phyloP scores from a whole-genome alignment of 2,113 vertebrate genomes.

The Ahaetulla prasina region DNA sequence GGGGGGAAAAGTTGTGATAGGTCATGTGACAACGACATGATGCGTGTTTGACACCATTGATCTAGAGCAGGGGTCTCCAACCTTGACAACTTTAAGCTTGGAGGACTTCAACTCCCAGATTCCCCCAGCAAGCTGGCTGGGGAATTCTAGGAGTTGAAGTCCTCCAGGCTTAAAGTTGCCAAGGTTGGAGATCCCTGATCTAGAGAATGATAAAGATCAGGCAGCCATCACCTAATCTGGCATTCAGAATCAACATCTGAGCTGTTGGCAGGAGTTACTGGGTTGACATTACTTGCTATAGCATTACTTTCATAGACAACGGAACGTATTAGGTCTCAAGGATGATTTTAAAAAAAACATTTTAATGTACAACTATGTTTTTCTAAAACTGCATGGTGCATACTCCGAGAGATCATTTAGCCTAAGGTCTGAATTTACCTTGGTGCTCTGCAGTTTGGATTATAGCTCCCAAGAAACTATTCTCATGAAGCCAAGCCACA shows the following conservation, averaged over 20 bases:
- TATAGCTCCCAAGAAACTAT: neutral
- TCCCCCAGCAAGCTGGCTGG: too few relatives aligned
- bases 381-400: neutral
- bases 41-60: too few relatives aligned
- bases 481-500: neutral
- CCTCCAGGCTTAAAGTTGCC: too few relatives aligned
- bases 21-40: too few relatives aligned
- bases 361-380: neutral
- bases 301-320: neutral
- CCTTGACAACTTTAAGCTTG: too few relatives aligned
- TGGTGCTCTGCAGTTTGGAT: neutral
- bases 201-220: neutral
- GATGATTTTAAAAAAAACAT: neutral
- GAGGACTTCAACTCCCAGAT: too few relatives aligned
- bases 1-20: too few relatives aligned
- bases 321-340: neutral
- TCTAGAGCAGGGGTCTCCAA: too few relatives aligned
- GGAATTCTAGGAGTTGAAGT: too few relatives aligned
- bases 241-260: neutral
- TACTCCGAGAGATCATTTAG: neutral
- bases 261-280: neutral
- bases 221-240: neutral
- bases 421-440: neutral
- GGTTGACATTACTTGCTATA: neutral
- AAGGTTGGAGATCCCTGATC: too few relatives aligned